Conservation (phyloP, 2,113 vertebrate species). For the Tinamus guttatus region DNA sequence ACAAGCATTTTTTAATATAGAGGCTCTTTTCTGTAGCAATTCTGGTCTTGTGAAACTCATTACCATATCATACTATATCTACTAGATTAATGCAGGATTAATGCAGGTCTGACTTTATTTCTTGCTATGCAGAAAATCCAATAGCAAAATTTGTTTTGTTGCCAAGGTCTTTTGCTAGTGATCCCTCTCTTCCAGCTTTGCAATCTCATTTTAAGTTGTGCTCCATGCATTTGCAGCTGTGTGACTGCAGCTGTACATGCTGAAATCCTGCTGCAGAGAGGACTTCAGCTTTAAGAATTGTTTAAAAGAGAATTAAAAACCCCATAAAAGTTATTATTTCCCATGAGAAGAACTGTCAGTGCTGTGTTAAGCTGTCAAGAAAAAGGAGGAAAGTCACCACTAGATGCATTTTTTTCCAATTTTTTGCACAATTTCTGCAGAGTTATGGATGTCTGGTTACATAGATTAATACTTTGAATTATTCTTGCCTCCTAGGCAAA, state of each 20-base stretch:
- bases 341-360: neutral
- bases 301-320: neutral
- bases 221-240: neutral
- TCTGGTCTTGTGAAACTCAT: neutral
- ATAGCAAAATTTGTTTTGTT: neutral
- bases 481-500: neutral
- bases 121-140: neutral
- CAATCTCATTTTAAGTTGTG: neutral
- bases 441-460: neutral
- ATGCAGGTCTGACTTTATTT: neutral
- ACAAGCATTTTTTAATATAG: neutral
- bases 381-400: neutral
- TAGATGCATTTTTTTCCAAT: neutral
- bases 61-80: neutral
- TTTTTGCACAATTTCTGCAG: slow-evolving; percentile 8
- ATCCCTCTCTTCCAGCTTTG: neutral
- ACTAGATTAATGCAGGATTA: neutral
- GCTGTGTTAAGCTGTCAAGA: neutral
- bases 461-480: neutral
- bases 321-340: neutral
- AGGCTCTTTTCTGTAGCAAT: neutral
- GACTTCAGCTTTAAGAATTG: neutral
- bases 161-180: neutral
- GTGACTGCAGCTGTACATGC: neutral
- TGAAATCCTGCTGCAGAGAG: neutral